A percentile compares a stretch with the other conserved stretches of the same genome.
Evolutionary conservation across 1,140 invertebrate genomes (phyloP).

Genomic region (Pogonognathellus flavescens): DNA sequence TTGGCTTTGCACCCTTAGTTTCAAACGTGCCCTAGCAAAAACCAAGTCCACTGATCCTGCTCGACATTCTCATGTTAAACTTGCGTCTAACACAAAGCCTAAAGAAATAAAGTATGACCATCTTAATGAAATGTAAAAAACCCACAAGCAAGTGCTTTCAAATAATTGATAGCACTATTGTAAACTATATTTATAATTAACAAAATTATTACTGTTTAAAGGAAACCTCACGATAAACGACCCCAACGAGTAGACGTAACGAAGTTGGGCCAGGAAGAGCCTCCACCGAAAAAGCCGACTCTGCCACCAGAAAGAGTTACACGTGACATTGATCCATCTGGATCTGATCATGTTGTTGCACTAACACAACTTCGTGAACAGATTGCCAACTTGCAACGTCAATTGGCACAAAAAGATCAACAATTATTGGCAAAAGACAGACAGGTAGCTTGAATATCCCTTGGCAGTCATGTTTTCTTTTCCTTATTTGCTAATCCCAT

Average conservation of each 20-base stretch:
- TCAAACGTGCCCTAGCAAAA: conserved; percentile 90
- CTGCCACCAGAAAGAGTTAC: not conserved
- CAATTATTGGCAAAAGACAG: conserved; percentile 91
- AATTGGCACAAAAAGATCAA: conserved; percentile 86
- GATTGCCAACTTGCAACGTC: conserved; percentile 92
- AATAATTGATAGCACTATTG: too few species aligned
- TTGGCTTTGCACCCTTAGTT: conserved; percentile 95
- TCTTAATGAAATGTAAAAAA: not conserved
- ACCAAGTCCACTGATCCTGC: conserved; percentile 88
- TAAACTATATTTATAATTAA: not conserved
- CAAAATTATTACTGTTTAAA: not conserved
- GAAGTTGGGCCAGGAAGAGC: conserved; percentile 74
- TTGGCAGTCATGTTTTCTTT: too few species aligned
- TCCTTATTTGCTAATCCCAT: not conserved
- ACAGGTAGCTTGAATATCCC: conserved; percentile 76
- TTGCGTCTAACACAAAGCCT: conserved; percentile 67
- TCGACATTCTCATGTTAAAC: conserved; percentile 78
- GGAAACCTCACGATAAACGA: conserved; percentile 72
- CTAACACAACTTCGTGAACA: conserved; percentile 83
- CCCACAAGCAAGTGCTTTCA: too few species aligned
- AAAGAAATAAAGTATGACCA: conserved; percentile 52
- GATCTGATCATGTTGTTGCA: conserved; percentile 64
- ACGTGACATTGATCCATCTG: conserved; percentile 33
- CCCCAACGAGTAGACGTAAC: conserved; percentile 81
- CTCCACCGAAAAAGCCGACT: conserved; percentile 67